These are phyloP conservation scores for Corythornis vintsioides DNA, from an alignment of 2,113 vertebrate genomes.

Conservation along the genomic window DNA sequence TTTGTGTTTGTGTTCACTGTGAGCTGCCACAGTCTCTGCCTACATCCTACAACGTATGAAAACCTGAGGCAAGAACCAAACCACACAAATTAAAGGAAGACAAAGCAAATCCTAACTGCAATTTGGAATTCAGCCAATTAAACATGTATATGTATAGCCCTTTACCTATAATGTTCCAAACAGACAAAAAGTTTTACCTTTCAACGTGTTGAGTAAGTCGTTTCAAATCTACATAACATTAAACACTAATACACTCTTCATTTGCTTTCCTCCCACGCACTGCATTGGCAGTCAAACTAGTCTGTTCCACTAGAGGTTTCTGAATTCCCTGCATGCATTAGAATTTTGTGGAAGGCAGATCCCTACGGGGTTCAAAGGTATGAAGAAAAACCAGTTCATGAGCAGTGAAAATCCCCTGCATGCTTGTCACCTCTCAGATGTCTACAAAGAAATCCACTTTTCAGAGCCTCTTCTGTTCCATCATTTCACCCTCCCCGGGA, in stretches of 20 bases:
- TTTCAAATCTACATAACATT: not conserved
- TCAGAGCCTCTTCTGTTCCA: not conserved
- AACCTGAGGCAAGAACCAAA: conserved; percentile 13
- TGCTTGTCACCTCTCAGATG: not conserved
- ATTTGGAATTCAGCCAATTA: conserved; percentile 32
- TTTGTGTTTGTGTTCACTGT: not conserved
- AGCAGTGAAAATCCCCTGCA: not conserved
- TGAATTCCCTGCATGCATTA: not conserved
- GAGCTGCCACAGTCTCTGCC: not conserved
- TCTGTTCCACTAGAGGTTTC: not conserved
- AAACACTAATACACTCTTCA: not conserved
- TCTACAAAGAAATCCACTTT: not conserved
- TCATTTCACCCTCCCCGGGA: not conserved
- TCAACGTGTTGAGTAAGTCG: not conserved
- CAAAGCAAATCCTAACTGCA: conserved; percentile 9
- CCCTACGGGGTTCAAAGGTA: not conserved
- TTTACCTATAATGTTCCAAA: conserved; percentile 64
- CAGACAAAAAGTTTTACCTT: conserved; percentile 34
- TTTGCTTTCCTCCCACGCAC: not conserved
- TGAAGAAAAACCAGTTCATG: not conserved
- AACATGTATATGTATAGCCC: not conserved
- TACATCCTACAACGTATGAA: not conserved
- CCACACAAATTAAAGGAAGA: not conserved
- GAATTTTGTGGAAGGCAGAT: not conserved
- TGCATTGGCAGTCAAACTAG: not conserved